Base-by-base conservation (phyloP, 2,113 vertebrate genomes). In the Pao palembangensis region DNA sequence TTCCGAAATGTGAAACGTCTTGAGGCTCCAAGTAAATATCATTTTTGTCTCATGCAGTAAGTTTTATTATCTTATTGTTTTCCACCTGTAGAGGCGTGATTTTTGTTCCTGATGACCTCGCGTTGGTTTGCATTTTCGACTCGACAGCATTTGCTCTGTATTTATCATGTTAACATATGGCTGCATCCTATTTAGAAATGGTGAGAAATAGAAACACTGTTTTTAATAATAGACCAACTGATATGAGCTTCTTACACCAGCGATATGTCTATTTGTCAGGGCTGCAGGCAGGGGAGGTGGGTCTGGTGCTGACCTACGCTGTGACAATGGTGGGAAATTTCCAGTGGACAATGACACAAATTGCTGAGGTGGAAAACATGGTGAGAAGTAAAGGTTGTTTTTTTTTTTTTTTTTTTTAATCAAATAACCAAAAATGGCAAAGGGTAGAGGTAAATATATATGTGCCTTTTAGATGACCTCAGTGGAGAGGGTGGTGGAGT, bases 331-430 rank as follows among this genome's bases (percentile, higher is more conserved):
- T 96, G 90, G 95, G 95, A 17, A 93, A 93, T 65, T 98, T 99
- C 88, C 96, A 98, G 90, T 99, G 97, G 97, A 93, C 92, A 0
- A 93, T 98, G 47, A 86, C 96, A 52, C 97, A 99, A 80, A 98
- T 96, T n/a, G 89, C 96, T 6, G 97, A 99, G 87, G 90, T 96
- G 75, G 97, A 99, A 88, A 99, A 97, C 88, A 87, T 98, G 94
- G 97, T 98, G 89, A 55, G 87, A 78, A 14, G 7, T 48, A 23
- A 12, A 18, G 10, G 3, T 34, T 2, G 1, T 19, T 1, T 34
- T 2, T 1, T 19, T 1, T 1, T 25, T 23, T 21, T 13, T 23
- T 16, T 14, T 7, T 25, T 25, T 51, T 1, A 2, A 38, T 38
- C 34, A 38, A 10, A 8, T 8, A 12, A 12, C 10, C 34, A 38